Percentiles rank a stretch among this genome's conserved stretches.
phyloP scores from a whole-genome alignment of 2,888 invertebrate genomes.

The Plebejus argus region DNA sequence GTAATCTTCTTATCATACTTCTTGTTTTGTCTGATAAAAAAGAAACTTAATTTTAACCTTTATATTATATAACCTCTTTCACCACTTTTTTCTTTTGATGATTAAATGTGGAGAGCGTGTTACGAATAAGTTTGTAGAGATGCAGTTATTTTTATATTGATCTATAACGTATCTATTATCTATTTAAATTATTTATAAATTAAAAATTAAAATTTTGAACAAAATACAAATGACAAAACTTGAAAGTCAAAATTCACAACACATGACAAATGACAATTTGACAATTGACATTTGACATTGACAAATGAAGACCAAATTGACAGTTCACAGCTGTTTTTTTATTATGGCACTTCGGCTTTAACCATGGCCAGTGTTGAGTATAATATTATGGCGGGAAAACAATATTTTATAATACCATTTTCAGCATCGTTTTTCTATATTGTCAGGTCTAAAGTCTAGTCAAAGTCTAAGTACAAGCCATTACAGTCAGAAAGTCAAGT shows the following conservation, averaged over 20 bases:
- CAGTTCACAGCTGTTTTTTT: neutral
- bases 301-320: too few species aligned
- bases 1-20: constrained; percentile 12
- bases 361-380: too few species aligned
- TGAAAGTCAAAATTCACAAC: neutral
- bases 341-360: too few species aligned
- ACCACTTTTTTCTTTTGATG: neutral
- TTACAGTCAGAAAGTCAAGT: too few species aligned
- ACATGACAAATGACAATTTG: neutral
- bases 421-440: too few species aligned
- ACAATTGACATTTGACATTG: neutral
- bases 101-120: neutral
- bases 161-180: too few species aligned
- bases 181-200: neutral
- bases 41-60: constrained; percentile 21
- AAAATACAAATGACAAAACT: neutral
- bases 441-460: too few species aligned
- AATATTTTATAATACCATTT: too few species aligned
- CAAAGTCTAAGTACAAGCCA: too few species aligned
- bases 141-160: too few species aligned
- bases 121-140: neutral
- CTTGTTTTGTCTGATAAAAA: neutral
- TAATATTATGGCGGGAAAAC: too few species aligned
- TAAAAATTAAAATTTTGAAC: neutral
- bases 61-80: constrained; percentile 23